phyloP scores from a whole-genome alignment of 2,888 invertebrate genomes.

The Calliphora vomitoria region DNA sequence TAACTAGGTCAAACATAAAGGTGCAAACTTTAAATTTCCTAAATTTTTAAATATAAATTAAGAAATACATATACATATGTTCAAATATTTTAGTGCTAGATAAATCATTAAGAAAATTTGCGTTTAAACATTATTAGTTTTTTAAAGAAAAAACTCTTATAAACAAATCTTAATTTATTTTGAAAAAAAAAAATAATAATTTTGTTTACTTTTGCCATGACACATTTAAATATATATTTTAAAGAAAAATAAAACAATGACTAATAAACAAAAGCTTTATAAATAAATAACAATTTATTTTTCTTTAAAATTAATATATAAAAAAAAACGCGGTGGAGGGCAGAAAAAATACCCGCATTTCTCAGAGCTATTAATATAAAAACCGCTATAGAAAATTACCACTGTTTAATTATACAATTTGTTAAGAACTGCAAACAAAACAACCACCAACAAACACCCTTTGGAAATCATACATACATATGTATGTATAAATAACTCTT shows the following conservation, averaged over 20 bases:
- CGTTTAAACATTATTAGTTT: background rate
- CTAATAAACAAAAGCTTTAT: background rate
- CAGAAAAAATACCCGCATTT: conserved; percentile 55
- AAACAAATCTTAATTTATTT: background rate
- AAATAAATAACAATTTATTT: background rate
- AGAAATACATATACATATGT: no score
- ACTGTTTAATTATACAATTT: conserved; percentile 37
- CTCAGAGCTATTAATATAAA: conserved; percentile 7
- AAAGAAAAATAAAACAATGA: conserved; percentile 9
- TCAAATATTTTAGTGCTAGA: background rate
- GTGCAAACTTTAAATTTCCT: no score
- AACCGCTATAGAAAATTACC: conserved; percentile 23
- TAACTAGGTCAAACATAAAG: no score
- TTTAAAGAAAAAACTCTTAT: background rate
- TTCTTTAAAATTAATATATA: background rate
- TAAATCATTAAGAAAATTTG: background rate
- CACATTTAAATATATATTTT: background rate
- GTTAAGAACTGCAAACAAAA: conserved; percentile 11
- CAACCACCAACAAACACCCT: conserved; percentile 8
- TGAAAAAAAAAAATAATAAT: background rate
- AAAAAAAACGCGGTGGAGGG: background rate
- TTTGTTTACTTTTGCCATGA: background rate
- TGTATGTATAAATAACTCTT: background rate
- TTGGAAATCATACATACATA: conserved; percentile 36
- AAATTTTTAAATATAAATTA: no score